Percentiles rank a stretch among this genome's conserved stretches.
Conservation (phyloP, 2,113 vertebrate genomes). For the Tetrao urogallus region DNA sequence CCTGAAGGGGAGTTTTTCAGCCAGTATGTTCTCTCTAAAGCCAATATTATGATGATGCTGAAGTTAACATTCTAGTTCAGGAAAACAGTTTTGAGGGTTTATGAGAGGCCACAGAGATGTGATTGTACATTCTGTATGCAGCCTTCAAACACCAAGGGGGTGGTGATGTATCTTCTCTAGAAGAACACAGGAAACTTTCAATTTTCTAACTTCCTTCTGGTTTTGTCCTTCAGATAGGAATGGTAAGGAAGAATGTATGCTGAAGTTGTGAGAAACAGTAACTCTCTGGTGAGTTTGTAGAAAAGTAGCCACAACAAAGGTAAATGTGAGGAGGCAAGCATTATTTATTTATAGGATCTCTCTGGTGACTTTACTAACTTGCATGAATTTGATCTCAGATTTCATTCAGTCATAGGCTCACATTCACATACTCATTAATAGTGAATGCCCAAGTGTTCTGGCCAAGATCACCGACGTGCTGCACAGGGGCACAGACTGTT, state of each 20-base stretch:
- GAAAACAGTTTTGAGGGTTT: neutral
- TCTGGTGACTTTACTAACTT: neutral
- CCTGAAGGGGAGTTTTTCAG: neutral
- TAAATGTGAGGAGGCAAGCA: neutral
- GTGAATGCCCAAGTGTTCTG: neutral
- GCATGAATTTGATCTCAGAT: neutral
- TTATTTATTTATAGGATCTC: neutral
- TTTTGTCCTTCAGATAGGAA: neutral
- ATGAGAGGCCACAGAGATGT: neutral
- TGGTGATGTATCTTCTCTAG: neutral
- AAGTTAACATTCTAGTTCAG: neutral
- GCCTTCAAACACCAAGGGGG: neutral
- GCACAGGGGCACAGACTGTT: neutral
- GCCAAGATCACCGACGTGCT: neutral
- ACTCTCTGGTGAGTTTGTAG: neutral
- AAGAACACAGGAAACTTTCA: neutral
- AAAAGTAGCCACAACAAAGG: neutral
- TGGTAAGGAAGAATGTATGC: neutral
- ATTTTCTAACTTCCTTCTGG: neutral
- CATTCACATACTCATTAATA: neutral
- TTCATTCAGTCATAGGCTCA: neutral
- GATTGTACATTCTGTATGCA: neutral
- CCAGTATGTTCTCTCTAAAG: neutral
- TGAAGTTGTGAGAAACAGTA: neutral
- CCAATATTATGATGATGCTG: neutral